Evolutionary conservation across 2,888 invertebrate species (phyloP).

Genomic region (Chymomyza amoena): DNA sequence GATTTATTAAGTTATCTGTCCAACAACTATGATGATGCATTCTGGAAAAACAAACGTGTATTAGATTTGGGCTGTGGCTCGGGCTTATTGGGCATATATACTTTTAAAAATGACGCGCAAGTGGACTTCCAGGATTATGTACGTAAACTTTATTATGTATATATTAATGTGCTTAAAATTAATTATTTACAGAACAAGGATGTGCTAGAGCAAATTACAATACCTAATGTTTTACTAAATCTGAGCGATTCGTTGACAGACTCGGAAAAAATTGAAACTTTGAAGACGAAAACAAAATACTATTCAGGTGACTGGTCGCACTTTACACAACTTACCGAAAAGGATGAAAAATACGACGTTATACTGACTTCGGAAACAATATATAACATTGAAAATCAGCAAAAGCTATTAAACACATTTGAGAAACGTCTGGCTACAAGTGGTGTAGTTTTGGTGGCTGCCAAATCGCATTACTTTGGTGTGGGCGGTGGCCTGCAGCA

Average conservation of each 20-base stretch:
- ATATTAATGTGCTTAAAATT: too few species aligned
- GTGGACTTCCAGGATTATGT: conserved; percentile 98
- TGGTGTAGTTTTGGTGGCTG: conserved; percentile 88
- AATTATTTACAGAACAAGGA: conserved; percentile 87
- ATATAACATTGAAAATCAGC: conserved; percentile 89
- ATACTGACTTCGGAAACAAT: conserved; percentile 97
- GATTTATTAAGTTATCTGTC: conserved; percentile 87
- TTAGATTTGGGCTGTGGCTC: conserved; percentile 96
- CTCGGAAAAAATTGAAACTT: conserved; percentile 34
- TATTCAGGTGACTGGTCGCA: conserved; percentile 88
- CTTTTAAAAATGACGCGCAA: conserved; percentile 83
- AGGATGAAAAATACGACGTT: conserved; percentile 84
- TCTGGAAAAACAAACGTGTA: conserved; percentile 81
- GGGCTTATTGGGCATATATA: conserved; percentile 91
- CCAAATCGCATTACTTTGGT: conserved; percentile 96
- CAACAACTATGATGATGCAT: conserved; percentile 75
- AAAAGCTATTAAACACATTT: conserved; percentile 86
- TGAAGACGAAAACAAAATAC: conserved; percentile 78
- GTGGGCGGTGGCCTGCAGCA: conserved; percentile 92
- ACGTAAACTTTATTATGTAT: conserved; percentile 76
- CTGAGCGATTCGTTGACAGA: conserved; percentile 26
- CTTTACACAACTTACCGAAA: conserved; percentile 79
- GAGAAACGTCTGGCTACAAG: conserved; percentile 80
- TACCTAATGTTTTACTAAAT: conserved; percentile 89
- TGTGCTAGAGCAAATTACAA: conserved; percentile 88